phyloP scores from a whole-genome alignment of 2,113 vertebrate genomes.

The Zapornia atra region DNA sequence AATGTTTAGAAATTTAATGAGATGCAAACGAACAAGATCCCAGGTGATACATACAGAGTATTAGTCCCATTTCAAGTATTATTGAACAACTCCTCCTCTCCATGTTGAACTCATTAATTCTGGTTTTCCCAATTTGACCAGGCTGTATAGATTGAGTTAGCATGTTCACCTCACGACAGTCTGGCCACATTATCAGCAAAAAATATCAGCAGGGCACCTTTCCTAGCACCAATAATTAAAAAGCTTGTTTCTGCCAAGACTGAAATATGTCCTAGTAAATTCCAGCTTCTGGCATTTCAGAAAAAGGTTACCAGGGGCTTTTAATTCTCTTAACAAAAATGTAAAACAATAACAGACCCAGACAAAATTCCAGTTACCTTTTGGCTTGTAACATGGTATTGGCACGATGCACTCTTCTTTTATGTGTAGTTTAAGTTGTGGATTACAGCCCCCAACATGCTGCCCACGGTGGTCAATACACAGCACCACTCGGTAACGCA shows the following conservation, averaged over 20 bases:
- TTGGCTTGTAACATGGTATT: conserved; percentile 87
- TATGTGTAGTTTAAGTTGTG: conserved; percentile 87
- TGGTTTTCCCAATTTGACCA: neutral
- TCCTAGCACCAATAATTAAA: conserved; percentile 48
- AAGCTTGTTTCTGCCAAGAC: conserved; percentile 8
- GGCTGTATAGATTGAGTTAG: neutral
- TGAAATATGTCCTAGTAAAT: conserved; percentile 16
- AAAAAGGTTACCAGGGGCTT: conserved; percentile 43
- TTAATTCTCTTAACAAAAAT: conserved; percentile 45
- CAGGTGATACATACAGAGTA: neutral
- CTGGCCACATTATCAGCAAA: conserved; percentile 35
- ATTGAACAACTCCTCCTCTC: neutral
- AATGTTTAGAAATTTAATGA: neutral
- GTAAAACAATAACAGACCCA: neutral
- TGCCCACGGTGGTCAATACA: conserved; percentile 90
- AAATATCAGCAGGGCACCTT: conserved; percentile 36
- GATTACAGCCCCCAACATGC: conserved; percentile 88
- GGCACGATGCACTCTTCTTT: conserved; percentile 93
- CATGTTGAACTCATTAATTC: neutral
- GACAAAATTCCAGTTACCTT: conserved; percentile 76
- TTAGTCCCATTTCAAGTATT: neutral
- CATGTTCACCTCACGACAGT: neutral
- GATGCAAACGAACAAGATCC: neutral
- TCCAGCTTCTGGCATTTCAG: conserved; percentile 56
- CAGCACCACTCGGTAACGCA: conserved; percentile 91